phyloP scores from a whole-genome alignment of 2,797 vertebrate species.

The Gadopsis bispinosus region DNA sequence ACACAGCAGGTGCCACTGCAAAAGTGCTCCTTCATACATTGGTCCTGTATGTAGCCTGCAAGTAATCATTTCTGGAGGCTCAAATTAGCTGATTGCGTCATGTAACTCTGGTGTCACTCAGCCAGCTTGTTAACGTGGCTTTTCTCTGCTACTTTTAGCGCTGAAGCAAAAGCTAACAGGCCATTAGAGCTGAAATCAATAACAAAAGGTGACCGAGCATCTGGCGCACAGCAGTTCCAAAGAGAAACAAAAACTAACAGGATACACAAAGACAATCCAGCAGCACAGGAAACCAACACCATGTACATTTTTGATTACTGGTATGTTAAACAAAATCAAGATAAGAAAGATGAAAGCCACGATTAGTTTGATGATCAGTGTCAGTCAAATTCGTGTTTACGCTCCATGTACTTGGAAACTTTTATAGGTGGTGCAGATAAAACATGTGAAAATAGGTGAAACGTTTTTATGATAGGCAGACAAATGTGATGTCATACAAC shows the following conservation, averaged over 20 bases:
- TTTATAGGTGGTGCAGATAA: not conserved
- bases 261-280: not conserved
- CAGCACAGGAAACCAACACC: not conserved
- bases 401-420: not conserved
- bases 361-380: not conserved
- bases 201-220: not conserved
- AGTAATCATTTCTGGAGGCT: not conserved
- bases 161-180: not conserved
- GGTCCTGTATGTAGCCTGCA: not conserved
- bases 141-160: not conserved
- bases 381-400: not conserved
- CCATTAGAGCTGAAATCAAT: not conserved
- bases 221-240: not conserved
- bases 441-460: not conserved
- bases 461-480: not conserved
- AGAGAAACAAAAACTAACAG: slow-evolving; percentile 5
- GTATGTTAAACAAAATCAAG: not conserved
- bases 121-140: not conserved
- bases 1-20: not conserved
- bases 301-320: not conserved
- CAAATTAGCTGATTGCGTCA: not conserved
- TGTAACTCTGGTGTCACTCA: not conserved
- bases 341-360: not conserved
- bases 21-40: not conserved
- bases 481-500: not conserved